Conservation (phyloP, 2,888 invertebrate genomes). For the Caradrina clavipalpis region DNA sequence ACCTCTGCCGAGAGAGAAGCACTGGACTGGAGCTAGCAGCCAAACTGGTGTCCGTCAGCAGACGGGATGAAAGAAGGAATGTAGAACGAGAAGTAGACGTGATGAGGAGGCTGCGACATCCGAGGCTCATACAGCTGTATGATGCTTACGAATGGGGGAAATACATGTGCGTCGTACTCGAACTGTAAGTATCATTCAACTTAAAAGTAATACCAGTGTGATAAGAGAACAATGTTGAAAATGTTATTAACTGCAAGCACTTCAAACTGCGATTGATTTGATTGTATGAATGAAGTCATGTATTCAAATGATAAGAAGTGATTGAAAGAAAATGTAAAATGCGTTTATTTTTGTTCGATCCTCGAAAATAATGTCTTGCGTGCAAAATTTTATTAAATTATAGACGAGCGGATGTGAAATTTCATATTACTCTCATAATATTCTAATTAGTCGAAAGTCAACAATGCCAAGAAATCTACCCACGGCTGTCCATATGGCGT, state of each 20-base stretch:
- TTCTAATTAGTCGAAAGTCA: conserved; percentile 50
- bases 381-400: conserved; percentile 10
- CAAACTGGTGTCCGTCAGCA: conserved; percentile 96
- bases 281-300: conserved; percentile 36
- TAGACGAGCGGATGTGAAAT: conserved; percentile 38
- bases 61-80: conserved; percentile 96
- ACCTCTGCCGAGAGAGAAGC: conserved; percentile 96
- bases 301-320: conserved; percentile 23
- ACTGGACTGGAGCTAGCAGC: conserved; percentile 96
- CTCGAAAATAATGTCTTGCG: conserved; percentile 9
- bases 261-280: conserved; percentile 10
- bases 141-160: conserved; percentile 98
- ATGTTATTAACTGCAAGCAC: conserved; percentile 12
- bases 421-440: conserved; percentile 28
- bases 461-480: conserved; percentile 58
- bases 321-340: conserved; percentile 31
- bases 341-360: neutral
- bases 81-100: conserved; percentile 99
- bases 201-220: conserved; percentile 8
- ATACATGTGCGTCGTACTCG: conserved; percentile 98
- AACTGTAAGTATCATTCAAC: conserved; percentile 95
- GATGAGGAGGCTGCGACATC: conserved; percentile 98
- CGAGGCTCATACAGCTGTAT: conserved; percentile 98
- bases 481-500: conserved; percentile 36
- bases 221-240: conserved; percentile 28